These are phyloP conservation scores for Limnodromus scolopaceus DNA, from an alignment of 2,797 vertebrate genomes.

Conservation along the genomic window DNA sequence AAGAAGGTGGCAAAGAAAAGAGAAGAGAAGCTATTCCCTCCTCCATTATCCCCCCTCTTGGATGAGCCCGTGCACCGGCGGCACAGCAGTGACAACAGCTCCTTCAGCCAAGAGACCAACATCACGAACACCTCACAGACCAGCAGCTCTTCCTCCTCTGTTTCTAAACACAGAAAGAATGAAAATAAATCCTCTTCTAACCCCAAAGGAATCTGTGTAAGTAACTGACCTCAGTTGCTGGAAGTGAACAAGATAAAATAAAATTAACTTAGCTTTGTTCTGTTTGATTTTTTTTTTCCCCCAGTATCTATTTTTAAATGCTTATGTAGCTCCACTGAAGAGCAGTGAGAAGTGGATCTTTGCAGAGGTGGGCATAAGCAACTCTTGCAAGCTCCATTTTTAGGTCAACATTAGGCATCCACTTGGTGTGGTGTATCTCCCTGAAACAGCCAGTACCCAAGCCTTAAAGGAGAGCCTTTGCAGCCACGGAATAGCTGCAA, in stretches of 20 bases:
- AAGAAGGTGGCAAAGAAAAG: constrained; percentile 88
- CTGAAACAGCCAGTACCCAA: not conserved
- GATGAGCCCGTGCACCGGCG: constrained; percentile 86
- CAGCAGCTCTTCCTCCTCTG: constrained; percentile 72
- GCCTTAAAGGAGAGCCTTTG: not conserved
- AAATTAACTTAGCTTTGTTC: not conserved
- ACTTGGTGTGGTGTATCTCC: not conserved
- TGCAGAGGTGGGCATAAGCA: not conserved
- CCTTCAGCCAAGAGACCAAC: constrained; percentile 84
- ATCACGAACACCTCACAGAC: constrained; percentile 55
- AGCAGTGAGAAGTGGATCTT: not conserved
- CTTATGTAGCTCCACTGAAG: not conserved
- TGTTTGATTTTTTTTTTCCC: not conserved
- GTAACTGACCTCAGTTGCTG: constrained; percentile 18
- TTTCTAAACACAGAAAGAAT: constrained; percentile 87
- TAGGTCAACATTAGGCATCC: not conserved
- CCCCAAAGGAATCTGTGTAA: constrained; percentile 85
- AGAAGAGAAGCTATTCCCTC: constrained; percentile 92
- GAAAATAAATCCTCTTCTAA: constrained; percentile 85
- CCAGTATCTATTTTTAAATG: not conserved
- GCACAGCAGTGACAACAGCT: constrained; percentile 77
- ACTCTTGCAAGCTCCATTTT: not conserved
- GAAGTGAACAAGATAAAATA: not conserved
- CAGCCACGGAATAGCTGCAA: not conserved
- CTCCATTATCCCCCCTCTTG: constrained; percentile 89